Evolutionary conservation across 2,113 vertebrate species (phyloP).

Genomic region (Alces alces): DNA sequence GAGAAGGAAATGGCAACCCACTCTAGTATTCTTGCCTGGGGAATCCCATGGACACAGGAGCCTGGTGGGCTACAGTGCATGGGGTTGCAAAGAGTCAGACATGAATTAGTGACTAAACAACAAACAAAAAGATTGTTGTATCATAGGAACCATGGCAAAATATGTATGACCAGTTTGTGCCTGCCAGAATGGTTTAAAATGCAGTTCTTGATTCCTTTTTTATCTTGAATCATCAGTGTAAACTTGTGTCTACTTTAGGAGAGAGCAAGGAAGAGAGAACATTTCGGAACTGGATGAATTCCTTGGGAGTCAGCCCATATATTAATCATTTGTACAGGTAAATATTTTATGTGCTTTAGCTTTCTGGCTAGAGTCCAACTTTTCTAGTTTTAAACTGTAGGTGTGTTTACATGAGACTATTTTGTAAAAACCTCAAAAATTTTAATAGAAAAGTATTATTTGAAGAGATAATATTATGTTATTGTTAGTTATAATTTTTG

Average conservation of each 20-base stretch:
- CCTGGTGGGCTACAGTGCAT: background rate
- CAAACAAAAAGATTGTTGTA: background rate
- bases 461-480: background rate
- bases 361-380: background rate
- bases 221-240: conserved; percentile 46
- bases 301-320: conserved; percentile 91
- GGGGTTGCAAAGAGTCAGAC: background rate
- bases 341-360: background rate
- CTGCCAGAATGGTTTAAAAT: conserved; percentile 2
- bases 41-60: background rate
- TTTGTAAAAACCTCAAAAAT: conserved; percentile 31
- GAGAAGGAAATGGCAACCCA: background rate
- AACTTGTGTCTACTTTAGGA: conserved; percentile 77
- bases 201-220: conserved; percentile 13
- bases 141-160: background rate
- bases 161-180: background rate
- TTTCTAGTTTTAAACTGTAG: background rate
- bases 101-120: background rate
- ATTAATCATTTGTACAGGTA: conserved; percentile 97
- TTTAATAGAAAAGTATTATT: conserved; percentile 6
- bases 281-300: conserved; percentile 99
- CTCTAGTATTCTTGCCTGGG: background rate
- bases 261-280: conserved; percentile 95
- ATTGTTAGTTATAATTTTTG: background rate
- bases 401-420: background rate